Conservation (phyloP, 2,113 vertebrate species). For the Uropsilus gracilis region DNA sequence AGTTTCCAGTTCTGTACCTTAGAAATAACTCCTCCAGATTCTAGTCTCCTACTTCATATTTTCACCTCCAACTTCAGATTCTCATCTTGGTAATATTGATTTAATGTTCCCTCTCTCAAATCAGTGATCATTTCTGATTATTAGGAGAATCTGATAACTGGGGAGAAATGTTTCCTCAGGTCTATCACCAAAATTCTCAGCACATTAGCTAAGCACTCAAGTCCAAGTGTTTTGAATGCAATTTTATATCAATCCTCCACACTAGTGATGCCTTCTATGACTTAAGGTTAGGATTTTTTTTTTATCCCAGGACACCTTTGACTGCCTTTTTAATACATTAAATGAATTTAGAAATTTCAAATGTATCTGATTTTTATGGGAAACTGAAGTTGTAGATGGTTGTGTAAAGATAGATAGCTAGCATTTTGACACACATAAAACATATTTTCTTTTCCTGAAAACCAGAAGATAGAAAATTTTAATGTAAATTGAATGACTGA, state of each 20-base stretch:
- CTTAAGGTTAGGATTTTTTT: neutral
- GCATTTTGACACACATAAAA: neutral
- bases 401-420: too few species aligned
- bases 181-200: neutral
- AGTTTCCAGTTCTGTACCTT: neutral
- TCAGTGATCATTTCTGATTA: neutral
- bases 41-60: neutral
- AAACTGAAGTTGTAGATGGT: constrained; percentile 19
- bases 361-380: neutral
- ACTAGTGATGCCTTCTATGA: neutral
- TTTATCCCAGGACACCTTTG: neutral
- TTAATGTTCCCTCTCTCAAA: neutral
- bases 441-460: constrained; percentile 17
- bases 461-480: neutral
- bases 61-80: neutral
- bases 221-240: neutral
- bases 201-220: neutral
- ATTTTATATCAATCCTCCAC: neutral
- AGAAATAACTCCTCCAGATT: neutral
- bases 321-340: neutral
- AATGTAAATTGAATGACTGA: neutral
- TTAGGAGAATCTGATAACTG: neutral
- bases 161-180: neutral
- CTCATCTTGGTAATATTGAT: neutral
- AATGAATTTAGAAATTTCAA: neutral